A percentile compares a stretch with the other conserved stretches of the same genome.
Conservation (phyloP, 2,888 invertebrate genomes). For the Drosophila flavopinicola region DNA sequence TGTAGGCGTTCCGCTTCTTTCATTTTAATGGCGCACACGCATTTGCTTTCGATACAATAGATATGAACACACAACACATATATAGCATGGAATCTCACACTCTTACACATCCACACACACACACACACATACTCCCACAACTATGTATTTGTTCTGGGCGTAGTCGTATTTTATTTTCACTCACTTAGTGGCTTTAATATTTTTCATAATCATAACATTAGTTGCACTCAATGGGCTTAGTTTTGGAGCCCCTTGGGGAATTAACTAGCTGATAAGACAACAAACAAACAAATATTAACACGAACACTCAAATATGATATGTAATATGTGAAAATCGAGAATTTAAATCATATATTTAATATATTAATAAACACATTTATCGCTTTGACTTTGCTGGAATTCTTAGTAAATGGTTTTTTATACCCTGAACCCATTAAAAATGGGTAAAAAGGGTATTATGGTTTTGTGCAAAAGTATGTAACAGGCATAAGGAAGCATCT, state of each 20-base stretch:
- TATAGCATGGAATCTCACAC: slow-evolving; percentile 12
- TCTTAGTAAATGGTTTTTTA: no score
- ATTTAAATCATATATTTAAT: no score
- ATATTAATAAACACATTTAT: no score
- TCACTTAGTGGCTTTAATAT: slow-evolving; percentile 56
- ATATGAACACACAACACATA: slow-evolving; percentile 47
- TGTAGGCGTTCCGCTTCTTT: slow-evolving; percentile 77
- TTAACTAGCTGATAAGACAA: slow-evolving; percentile 54
- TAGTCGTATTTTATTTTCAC: slow-evolving; percentile 62
- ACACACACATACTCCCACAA: slow-evolving; percentile 10
- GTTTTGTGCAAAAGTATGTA: no score
- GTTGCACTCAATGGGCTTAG: slow-evolving; percentile 60
- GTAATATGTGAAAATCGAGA: no score
- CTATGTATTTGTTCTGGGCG: slow-evolving; percentile 21
- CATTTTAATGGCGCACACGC: slow-evolving; percentile 78
- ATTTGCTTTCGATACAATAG: slow-evolving; percentile 75
- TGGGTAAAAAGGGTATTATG: no score
- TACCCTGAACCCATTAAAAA: no score
- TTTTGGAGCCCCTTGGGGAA: slow-evolving; percentile 37
- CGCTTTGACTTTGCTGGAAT: no score
- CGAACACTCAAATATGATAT: no score
- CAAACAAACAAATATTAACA: slow-evolving; percentile 23
- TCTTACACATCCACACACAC: slow-evolving; percentile 9
- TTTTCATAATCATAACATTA: slow-evolving; percentile 78
- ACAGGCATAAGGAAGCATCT: no score